Percentiles rank a stretch among this genome's conserved stretches.
Evolutionary conservation across 1,140 invertebrate genomes (phyloP).

Genomic region (Drosophila seguyi): DNA sequence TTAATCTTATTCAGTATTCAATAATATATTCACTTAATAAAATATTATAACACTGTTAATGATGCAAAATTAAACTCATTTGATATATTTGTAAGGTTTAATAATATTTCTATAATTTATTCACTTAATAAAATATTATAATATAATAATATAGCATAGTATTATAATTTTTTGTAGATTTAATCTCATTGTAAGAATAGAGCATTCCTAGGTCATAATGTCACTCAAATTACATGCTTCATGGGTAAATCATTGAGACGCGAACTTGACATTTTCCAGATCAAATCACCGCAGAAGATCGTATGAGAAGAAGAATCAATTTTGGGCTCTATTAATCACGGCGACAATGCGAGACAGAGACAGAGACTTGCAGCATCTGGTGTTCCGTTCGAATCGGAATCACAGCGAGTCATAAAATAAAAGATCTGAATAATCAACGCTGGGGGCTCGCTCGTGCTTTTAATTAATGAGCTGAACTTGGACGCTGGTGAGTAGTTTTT

Average conservation of each 20-base stretch:
- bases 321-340: conserved; percentile 50
- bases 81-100: too few species aligned
- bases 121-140: too few species aligned
- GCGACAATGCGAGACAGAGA: conserved; percentile 15
- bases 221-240: background rate
- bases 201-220: background rate
- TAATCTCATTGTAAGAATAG: background rate
- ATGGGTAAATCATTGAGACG: conserved; percentile 6
- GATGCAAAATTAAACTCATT: too few species aligned
- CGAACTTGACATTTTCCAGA: conserved; percentile 58
- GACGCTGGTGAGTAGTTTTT: conserved; percentile 33
- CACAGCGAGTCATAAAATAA: conserved; percentile 52
- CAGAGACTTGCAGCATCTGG: conserved; percentile 1
- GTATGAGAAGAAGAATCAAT: conserved; percentile 18
- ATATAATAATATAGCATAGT: too few species aligned
- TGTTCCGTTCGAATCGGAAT: conserved; percentile 32
- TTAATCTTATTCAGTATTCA: too few species aligned
- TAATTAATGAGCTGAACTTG: conserved; percentile 77
- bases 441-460: conserved; percentile 77
- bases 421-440: conserved; percentile 51
- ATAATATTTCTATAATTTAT: too few species aligned
- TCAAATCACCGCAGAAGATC: conserved; percentile 6
- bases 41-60: too few species aligned
- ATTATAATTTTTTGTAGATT: too few species aligned
- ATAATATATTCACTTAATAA: too few species aligned